Evolutionary conservation across 2,888 invertebrate genomes (phyloP).

Genomic region (Norana najaformis): DNA sequence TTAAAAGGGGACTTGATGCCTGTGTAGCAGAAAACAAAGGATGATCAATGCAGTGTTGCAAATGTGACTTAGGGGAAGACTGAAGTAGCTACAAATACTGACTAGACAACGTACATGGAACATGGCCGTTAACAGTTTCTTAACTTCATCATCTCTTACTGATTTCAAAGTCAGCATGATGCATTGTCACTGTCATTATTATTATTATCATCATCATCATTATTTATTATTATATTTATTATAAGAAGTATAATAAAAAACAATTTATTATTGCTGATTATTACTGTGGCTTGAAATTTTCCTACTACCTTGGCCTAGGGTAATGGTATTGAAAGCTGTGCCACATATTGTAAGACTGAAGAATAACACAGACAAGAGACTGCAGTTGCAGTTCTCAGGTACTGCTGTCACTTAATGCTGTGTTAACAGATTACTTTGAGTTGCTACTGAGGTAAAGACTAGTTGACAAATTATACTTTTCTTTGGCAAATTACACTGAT

Average conservation of each 20-base stretch:
- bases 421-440: background rate
- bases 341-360: background rate
- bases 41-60: background rate
- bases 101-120: background rate
- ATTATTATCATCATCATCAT: no score
- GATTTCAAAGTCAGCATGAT: background rate
- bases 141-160: background rate
- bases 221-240: no score
- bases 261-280: background rate
- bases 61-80: background rate
- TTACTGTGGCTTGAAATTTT: no score
- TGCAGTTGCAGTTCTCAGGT: background rate
- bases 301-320: background rate
- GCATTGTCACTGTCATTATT: background rate
- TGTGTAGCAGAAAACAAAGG: background rate
- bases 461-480: background rate
- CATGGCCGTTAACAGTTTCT: background rate
- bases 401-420: background rate
- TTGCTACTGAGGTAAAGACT: background rate
- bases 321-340: background rate
- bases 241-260: no score
- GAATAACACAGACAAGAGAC: background rate
- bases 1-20: background rate
- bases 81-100: background rate
- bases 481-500: background rate